A percentile compares a stretch with the other conserved stretches of the same genome.
phyloP scores from a whole-genome alignment of 2,888 invertebrate genomes.

The Embidobia sp. region DNA sequence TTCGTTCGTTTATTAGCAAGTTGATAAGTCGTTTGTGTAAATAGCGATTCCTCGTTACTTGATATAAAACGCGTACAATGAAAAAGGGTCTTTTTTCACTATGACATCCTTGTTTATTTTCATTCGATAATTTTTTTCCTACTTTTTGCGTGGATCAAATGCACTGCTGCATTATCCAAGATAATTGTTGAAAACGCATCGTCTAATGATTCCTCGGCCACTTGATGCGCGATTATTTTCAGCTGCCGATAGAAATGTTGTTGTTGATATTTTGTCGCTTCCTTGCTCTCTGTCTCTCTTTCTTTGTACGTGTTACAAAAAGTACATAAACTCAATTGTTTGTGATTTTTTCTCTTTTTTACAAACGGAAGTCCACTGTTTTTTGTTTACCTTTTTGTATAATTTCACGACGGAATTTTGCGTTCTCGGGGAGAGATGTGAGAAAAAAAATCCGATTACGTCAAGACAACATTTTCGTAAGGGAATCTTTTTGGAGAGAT shows the following conservation, averaged over 20 bases:
- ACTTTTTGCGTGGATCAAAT: conserved; percentile 1
- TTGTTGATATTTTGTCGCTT: conserved; percentile 50
- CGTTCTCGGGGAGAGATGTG: conserved; percentile 53
- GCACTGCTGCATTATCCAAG: background rate
- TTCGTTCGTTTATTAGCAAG: conserved; percentile 48
- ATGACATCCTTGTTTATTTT: conserved; percentile 12
- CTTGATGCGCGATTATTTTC: conserved; percentile 18
- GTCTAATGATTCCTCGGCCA: background rate
- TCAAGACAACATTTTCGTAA: background rate
- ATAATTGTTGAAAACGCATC: conserved; percentile 20
- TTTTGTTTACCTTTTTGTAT: background rate
- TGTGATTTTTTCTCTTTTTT: conserved; percentile 1
- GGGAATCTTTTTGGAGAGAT: conserved; percentile 13
- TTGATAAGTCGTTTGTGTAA: conserved; percentile 65
- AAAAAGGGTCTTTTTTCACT: conserved; percentile 39
- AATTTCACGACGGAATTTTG: conserved; percentile 32
- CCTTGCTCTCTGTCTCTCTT: conserved; percentile 53
- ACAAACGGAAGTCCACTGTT: conserved; percentile 1
- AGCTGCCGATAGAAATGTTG: conserved; percentile 28
- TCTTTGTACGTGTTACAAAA: conserved; percentile 54
- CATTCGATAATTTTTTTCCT: background rate
- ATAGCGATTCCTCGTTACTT: conserved; percentile 65
- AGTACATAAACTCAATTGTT: conserved; percentile 11
- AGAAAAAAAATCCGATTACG: conserved; percentile 4
- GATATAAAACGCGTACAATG: conserved; percentile 53